Evolutionary conservation across 1,140 invertebrate species (phyloP), one percentile per base, ranked within the genome.

Genomic region (Leptonema lineaticorne): DNA sequence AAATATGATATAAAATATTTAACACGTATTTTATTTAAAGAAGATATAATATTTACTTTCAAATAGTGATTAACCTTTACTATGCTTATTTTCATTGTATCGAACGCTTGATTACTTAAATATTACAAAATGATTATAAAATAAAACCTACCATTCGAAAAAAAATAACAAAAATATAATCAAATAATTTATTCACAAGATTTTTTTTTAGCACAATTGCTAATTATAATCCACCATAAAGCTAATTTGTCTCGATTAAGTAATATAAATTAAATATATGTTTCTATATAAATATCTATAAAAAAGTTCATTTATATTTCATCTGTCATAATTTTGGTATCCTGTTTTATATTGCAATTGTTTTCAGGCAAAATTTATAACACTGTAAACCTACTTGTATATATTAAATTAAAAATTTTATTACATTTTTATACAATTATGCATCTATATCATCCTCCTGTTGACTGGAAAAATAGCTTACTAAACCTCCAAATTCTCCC

Each of bases 381-480:
- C 57, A 60, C 26, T n/a, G n/a, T n/a, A 63, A 24, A 46, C 27
- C 45, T 64, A 64, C 45, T 67, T 11, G 16, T 59, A 45, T 26
- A 67, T 57, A 65, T 7, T 53, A 30, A 53, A 11, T 53, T 27
- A 56, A 41, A 37, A 62, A 62, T n/a, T 37, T 58, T n/a, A 45
- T 62, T 27, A n/a, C n/a, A n/a, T 57, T 66, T 79, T 77, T 77
- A 74, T 82, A 79, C 75, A 82, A 79, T 82, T 84, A 85, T 77
- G 82, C 81, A 70, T 85, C 85, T 48, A 86, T 81, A 77, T 91
- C 89, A 77, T 92, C 90, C 75, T 92, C 90, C 68, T 87, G 83
- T 78, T 92, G 91, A 79, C 90, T 92, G 67, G 91, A 92, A 80
- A 93, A 93, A 78, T 93, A 93, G 67, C 91, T 92, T n/a, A 92